Percentiles rank a stretch among this genome's conserved stretches.
Evolutionary conservation across 1,140 invertebrate species (phyloP).

Genomic region (Thereuonema tuberculata): DNA sequence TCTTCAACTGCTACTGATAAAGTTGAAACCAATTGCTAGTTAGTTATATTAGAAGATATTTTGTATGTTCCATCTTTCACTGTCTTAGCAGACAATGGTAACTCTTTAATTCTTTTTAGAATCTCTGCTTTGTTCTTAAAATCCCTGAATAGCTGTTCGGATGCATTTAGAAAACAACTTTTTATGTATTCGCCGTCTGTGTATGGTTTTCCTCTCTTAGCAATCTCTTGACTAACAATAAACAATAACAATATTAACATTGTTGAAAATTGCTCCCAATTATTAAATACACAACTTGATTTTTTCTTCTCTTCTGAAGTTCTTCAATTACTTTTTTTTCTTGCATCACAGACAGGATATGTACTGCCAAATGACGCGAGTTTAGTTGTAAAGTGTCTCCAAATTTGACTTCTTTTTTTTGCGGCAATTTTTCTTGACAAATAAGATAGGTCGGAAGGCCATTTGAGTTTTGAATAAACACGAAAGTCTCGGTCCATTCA

Average conservation of each 20-base stretch:
- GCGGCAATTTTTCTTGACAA: no score
- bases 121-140: conserved; percentile 18
- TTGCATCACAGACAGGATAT: conserved; percentile 1
- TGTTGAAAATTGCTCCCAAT: neutral
- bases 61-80: conserved; percentile 21
- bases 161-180: conserved; percentile 18
- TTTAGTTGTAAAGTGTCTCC: conserved; percentile 1
- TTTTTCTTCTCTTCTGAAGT: neutral
- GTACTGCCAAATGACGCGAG: neutral
- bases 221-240: neutral
- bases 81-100: conserved; percentile 24
- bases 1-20: neutral
- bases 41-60: neutral
- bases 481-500: no score
- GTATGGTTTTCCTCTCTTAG: conserved; percentile 16
- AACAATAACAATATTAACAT: neutral
- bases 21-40: neutral
- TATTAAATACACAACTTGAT: neutral
- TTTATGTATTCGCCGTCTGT: conserved; percentile 22
- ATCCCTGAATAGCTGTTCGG: conserved; percentile 15
- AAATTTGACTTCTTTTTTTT: no score
- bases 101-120: conserved; percentile 18
- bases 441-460: no score
- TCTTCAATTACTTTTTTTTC: neutral
- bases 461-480: no score